These are phyloP conservation scores for Sussaba pulchella DNA, from an alignment of 2,888 invertebrate genomes.

Conservation along the genomic window DNA sequence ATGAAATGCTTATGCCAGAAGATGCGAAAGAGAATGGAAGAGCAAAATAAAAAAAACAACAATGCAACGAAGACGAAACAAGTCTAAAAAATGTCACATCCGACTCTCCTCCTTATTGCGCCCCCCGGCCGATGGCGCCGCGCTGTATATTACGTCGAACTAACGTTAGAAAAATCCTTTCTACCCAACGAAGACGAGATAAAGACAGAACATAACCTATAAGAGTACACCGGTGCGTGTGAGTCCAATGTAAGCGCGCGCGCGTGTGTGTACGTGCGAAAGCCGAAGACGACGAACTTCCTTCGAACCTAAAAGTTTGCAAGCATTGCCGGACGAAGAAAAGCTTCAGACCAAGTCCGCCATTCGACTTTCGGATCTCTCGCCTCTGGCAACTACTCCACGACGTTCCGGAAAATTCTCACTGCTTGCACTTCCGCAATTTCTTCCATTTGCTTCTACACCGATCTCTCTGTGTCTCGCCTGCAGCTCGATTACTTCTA, in stretches of 20 bases:
- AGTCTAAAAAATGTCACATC: too few species aligned
- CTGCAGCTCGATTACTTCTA: conserved; percentile 37
- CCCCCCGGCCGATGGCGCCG: conserved; percentile 43
- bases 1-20: too few species aligned
- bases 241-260: neutral
- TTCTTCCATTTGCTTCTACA: conserved; percentile 38
- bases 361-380: conserved; percentile 61
- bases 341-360: conserved; percentile 12
- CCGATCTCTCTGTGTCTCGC: conserved; percentile 28
- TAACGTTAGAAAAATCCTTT: conserved; percentile 51
- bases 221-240: conserved; percentile 2
- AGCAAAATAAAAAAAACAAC: too few species aligned
- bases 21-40: too few species aligned
- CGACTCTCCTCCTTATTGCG: conserved; percentile 34
- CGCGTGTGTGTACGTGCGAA: neutral
- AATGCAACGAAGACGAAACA: too few species aligned
- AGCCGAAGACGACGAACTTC: conserved; percentile 53
- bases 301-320: conserved; percentile 45
- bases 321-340: conserved; percentile 33
- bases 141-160: conserved; percentile 63
- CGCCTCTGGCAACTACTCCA: conserved; percentile 52
- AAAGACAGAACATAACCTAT: conserved; percentile 13
- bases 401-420: conserved; percentile 51
- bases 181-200: conserved; percentile 35
- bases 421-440: conserved; percentile 52